Evolutionary conservation across 1,140 invertebrate genomes (phyloP), one percentile per base, ranked within the genome.

Genomic region (Agrilus planipennis): DNA sequence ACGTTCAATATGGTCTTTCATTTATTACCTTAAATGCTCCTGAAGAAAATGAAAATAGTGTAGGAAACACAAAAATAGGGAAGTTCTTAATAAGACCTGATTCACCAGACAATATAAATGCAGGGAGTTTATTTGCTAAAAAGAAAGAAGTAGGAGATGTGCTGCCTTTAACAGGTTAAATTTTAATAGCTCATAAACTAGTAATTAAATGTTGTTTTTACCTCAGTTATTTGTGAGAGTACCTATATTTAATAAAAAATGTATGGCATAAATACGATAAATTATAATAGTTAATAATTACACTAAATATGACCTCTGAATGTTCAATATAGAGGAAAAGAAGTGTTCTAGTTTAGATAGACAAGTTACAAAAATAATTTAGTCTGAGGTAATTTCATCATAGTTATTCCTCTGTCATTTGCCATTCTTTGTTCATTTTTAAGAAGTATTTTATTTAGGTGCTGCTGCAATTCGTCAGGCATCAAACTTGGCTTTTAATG

Each of bases 1-100:
- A 77, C 46, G 69, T 76, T 21, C 70, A 81, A 54, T 90, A 77
- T 68, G 87, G 87, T 0, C 53, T 91, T 5, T 77, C 81, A 2
- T 90, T 90, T 58, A 69, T 90, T 20, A 81, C 77, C 49, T 63
- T 88, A 7, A 73, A 75, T 54, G 67, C 72, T 17, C 61, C 62
- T 17, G 60, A 65, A 28, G 47, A 17, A 34, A 36, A 49, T 27
- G 43, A 44, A 47, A 11, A 48, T 47, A 41, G 46, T 39, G 30
- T 28, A n/a, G 46, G 41, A 37, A 49, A 43, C 18, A 41, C 43
- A 12, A 44, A 38, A 32, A 53, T 79, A 22, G 76, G 75, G 20
- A 65, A 68, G 29, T 81, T 84, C 48, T 63, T 60, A n/a, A 45
- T 86, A 7, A 77, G 77, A 51, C 62, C 64, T 18, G 60, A 64